phyloP scores from a whole-genome alignment of 2,888 invertebrate genomes.

The Yponomeuta plumbellus region DNA sequence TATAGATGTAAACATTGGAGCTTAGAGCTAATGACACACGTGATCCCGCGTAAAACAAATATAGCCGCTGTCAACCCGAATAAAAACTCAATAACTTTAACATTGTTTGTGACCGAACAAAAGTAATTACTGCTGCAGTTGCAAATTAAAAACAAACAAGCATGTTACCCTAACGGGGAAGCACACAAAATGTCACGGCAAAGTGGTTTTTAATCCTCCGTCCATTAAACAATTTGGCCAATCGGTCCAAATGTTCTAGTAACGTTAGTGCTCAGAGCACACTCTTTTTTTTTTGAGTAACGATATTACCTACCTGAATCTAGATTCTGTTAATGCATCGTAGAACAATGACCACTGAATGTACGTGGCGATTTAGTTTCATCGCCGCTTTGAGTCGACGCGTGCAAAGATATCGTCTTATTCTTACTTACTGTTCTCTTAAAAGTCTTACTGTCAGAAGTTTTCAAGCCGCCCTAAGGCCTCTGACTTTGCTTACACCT shows the following conservation, averaged over 20 bases:
- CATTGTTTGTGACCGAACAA: neutral
- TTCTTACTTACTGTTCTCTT: too few relatives aligned
- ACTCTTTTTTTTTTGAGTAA: neutral
- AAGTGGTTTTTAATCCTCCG: neutral
- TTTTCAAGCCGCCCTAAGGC: too few relatives aligned
- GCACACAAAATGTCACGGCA: neutral
- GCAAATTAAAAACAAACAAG: conserved; percentile 4
- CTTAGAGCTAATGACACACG: neutral
- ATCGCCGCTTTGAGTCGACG: too few relatives aligned
- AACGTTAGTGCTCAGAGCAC: neutral
- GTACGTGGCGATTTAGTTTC: too few relatives aligned
- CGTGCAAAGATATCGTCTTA: too few relatives aligned
- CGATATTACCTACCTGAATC: too few relatives aligned
- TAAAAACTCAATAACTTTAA: neutral
- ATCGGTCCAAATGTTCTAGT: neutral
- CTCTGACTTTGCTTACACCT: too few relatives aligned
- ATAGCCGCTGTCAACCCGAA: neutral
- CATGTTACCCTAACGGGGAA: neutral
- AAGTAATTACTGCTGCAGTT: too few relatives aligned
- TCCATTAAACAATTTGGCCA: conserved; percentile 7
- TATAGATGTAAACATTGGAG: too few relatives aligned
- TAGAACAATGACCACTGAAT: too few relatives aligned
- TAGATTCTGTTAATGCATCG: too few relatives aligned
- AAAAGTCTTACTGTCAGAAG: too few relatives aligned
- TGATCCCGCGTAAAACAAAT: neutral